A percentile compares a stretch with the other conserved stretches of the same genome.
Evolutionary conservation across 2,113 vertebrate species (phyloP).

Genomic region (Lepisosteus osseus): DNA sequence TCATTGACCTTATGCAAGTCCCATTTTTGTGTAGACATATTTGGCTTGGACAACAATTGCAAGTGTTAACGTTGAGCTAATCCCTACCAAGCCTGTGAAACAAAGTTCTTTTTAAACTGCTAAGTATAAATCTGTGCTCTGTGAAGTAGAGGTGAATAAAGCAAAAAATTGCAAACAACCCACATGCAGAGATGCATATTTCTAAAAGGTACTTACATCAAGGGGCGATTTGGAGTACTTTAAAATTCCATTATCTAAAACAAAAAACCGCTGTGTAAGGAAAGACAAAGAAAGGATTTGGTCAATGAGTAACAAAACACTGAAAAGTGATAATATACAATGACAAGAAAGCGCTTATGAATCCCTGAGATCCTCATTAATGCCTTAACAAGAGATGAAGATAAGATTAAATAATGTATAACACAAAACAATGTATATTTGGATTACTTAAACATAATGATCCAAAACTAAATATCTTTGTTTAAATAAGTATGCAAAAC

Average conservation of each 20-base stretch:
- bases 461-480: too few relatives aligned
- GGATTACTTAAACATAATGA: too few relatives aligned
- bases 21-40: too few relatives aligned
- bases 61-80: background rate
- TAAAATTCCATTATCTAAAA: constrained; percentile 96
- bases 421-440: too few relatives aligned
- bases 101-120: background rate
- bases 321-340: too few relatives aligned
- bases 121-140: background rate
- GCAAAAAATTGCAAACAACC: background rate
- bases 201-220: constrained; percentile 83
- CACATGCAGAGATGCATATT: background rate
- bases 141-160: background rate
- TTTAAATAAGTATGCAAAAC: too few relatives aligned
- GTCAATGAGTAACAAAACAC: background rate
- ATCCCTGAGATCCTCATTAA: too few relatives aligned
- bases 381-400: too few relatives aligned
- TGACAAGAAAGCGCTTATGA: too few relatives aligned
- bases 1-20: too few relatives aligned
- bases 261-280: constrained; percentile 87
- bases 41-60: background rate
- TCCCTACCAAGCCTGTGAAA: background rate
- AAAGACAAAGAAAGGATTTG: constrained; percentile 37
- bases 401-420: too few relatives aligned
- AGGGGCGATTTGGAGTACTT: constrained; percentile 98